Percentiles rank a stretch among this genome's conserved stretches.
Evolutionary conservation across 2,113 vertebrate genomes (phyloP).

Genomic region (Crotalus horridus): DNA sequence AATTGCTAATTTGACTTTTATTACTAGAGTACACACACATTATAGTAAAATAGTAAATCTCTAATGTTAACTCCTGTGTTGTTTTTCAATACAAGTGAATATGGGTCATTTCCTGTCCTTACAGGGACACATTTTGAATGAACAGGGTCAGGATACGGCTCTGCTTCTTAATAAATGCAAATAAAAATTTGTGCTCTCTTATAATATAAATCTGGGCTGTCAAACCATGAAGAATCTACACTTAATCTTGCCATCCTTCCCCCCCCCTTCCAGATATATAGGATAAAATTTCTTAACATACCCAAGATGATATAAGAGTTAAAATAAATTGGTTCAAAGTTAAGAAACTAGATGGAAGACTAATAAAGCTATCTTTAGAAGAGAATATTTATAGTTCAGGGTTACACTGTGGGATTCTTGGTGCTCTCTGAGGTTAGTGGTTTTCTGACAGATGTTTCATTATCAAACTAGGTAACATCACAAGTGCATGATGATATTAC

Average conservation of each 20-base stretch:
- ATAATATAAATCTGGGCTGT: neutral
- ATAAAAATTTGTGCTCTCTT: neutral
- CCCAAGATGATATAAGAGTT: neutral
- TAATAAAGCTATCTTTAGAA: neutral
- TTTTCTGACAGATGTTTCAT: neutral
- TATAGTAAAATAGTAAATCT: neutral
- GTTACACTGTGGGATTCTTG: neutral
- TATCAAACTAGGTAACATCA: neutral
- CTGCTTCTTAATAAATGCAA: neutral
- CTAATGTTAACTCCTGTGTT: neutral
- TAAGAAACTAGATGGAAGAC: neutral
- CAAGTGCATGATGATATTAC: neutral
- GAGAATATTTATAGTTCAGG: neutral
- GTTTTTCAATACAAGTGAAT: neutral
- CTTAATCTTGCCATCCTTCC: neutral
- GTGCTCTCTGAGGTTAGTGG: neutral
- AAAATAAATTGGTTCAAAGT: neutral
- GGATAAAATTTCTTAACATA: neutral
- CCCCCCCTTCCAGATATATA: neutral
- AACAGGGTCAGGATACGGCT: neutral
- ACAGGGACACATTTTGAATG: neutral
- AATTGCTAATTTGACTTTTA: slow-evolving; percentile 39
- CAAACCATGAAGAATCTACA: neutral
- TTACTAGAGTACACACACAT: slow-evolving; percentile 9
- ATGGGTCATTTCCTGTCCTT: neutral